These are phyloP conservation scores for Theonella swinhoei DNA, from an alignment of 37 sponge, comb jelly and placozoan genomes.

Conservation along the genomic window DNA sequence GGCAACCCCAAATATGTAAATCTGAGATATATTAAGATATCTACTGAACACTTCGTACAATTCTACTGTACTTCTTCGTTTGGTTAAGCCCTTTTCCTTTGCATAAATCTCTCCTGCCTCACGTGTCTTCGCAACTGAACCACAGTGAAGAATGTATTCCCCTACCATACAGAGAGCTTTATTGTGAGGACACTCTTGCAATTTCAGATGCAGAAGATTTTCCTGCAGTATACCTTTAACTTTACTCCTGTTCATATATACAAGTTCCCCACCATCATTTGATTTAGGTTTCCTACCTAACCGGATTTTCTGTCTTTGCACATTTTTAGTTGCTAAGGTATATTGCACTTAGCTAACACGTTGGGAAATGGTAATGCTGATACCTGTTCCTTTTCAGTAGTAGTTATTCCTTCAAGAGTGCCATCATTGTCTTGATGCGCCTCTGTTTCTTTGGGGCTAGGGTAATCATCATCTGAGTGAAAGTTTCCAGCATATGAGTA, in stretches of 20 bases:
- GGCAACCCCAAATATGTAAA: neutral
- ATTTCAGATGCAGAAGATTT: neutral
- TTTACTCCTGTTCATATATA: neutral
- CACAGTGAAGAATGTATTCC: neutral
- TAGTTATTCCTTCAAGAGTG: too few relatives aligned
- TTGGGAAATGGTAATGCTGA: too few relatives aligned
- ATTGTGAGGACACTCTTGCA: neutral
- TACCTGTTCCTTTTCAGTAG: too few relatives aligned
- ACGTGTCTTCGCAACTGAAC: constrained; percentile 6
- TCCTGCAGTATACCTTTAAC: neutral
- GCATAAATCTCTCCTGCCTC: neutral
- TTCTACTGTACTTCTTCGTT: neutral
- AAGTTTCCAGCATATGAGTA: too few relatives aligned
- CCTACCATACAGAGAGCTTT: neutral
- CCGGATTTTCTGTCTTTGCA: too few relatives aligned
- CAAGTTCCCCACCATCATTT: neutral
- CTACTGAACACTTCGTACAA: neutral
- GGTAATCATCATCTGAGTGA: too few relatives aligned
- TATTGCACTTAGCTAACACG: too few relatives aligned
- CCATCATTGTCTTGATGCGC: too few relatives aligned
- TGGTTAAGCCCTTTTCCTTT: neutral
- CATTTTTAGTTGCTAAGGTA: too few relatives aligned
- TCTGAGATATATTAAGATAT: neutral
- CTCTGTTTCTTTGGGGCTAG: too few relatives aligned
- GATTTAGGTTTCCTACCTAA: too few relatives aligned